Conservation (phyloP, 1,140 invertebrate genomes). For the Cylas formicarius region DNA sequence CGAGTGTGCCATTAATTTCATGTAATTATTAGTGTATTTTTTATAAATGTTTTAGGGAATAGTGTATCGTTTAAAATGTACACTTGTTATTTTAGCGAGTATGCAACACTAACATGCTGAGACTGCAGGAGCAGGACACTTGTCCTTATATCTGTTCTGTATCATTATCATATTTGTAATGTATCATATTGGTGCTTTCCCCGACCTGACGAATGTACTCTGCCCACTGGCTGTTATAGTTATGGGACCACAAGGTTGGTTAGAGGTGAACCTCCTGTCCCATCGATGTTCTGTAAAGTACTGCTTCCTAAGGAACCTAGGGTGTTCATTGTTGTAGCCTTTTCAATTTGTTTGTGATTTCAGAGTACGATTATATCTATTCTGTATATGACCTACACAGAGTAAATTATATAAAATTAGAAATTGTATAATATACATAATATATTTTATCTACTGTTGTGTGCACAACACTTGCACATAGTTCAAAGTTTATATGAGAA, state of each 20-base stretch:
- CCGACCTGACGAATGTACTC: conserved; percentile 36
- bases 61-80: conserved; percentile 41
- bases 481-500: conserved; percentile 35
- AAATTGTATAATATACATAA: conserved; percentile 38
- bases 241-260: conserved; percentile 18
- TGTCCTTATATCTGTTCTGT: background rate
- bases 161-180: conserved; percentile 3
- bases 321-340: conserved; percentile 42
- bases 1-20: conserved; percentile 41
- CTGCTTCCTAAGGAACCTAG: conserved; percentile 41
- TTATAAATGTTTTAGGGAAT: conserved; percentile 42
- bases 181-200: conserved; percentile 38
- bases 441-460: conserved; percentile 44
- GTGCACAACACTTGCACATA: conserved; percentile 44
- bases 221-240: conserved; percentile 33
- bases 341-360: conserved; percentile 41
- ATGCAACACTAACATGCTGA: conserved; percentile 36
- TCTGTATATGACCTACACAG: conserved; percentile 39
- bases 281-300: conserved; percentile 35
- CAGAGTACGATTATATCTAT: conserved; percentile 37
- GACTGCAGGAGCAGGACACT: conserved; percentile 16
- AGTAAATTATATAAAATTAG: conserved; percentile 35
- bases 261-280: conserved; percentile 11
- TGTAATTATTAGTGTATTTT: conserved; percentile 39
- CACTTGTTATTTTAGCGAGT: conserved; percentile 42